Base-by-base conservation (phyloP, 2,888 invertebrate species). In the Lordiphosa fenestrarum region DNA sequence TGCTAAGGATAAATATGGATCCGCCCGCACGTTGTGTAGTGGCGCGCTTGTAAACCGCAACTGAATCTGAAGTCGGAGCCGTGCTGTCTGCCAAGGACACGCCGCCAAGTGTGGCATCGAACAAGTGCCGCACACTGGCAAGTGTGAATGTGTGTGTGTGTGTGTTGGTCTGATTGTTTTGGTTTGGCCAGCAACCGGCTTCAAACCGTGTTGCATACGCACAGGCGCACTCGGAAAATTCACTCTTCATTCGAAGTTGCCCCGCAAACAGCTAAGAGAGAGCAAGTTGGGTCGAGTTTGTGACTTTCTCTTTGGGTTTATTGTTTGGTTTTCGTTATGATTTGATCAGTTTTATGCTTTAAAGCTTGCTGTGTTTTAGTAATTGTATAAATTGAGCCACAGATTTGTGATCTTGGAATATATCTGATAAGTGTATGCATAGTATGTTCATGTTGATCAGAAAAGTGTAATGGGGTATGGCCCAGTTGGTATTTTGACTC, bases 31-130 rank as follows among this genome's bases (percentile, higher is more conserved):
- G 80, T 71, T 84, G 85, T 85, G 74, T 71, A 70, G 68, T 80
- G 81, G 69, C 80, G 77, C 77, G 85, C 67, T 67, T 75, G 71
- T 82, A 85, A 87, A 86, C 85, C 86, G 88, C 87, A 88, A 88
- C 88, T 88, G 87, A 88, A 62, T 57, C 48, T 23, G 36, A 49
- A 38, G 23, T 38, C 10, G 37, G 23, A 49, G 56, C 63, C 71
- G 65, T 66, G 58, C 74, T 77, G 83, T 84, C 77, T 78, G 63
- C 50, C 58, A 53, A 41, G 54, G 63, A 55, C 52, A 62, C 59
- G 57, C 35, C 80, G 58, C 39, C 58, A 58, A 53, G 84, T 80
- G 83, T 78, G 73, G 54, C 71, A 10, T 74, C 81, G 63, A 70
- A 74, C 72, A 65, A 62, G 57, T 57, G 47, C 47, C 21, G 13